Conservation (phyloP, 2,113 vertebrate genomes). For the Bubo scandiacus region DNA sequence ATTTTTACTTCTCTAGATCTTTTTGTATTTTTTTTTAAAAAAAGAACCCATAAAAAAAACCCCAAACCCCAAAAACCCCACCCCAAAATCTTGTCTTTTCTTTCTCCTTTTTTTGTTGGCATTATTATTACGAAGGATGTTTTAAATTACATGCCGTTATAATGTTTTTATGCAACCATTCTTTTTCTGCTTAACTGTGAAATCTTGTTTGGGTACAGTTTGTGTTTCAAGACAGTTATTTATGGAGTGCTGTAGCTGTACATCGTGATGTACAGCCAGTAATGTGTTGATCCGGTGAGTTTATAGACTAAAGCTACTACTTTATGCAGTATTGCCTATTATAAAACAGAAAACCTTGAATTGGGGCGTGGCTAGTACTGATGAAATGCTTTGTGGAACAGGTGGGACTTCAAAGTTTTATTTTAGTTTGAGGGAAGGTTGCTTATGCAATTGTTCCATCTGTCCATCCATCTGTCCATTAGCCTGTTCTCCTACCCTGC, state of each 20-base stretch:
- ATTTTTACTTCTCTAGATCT: conserved; percentile 17
- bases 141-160: neutral
- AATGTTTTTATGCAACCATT: conserved; percentile 26
- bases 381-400: conserved; percentile 18
- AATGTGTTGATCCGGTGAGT: neutral
- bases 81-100: neutral
- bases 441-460: conserved; percentile 57
- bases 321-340: neutral
- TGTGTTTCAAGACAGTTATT: conserved; percentile 50
- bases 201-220: conserved; percentile 46
- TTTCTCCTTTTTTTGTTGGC: neutral
- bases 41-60: neutral
- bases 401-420: conserved; percentile 32
- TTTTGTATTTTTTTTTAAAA: neutral
- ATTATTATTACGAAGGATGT: neutral
- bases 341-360: neutral
- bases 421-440: conserved; percentile 33
- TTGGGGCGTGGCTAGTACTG: neutral
- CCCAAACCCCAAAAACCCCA: neutral
- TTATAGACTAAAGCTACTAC: neutral
- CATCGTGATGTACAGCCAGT: neutral
- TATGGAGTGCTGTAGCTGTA: neutral
- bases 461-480: conserved; percentile 52
- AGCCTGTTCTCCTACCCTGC: neutral
- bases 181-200: conserved; percentile 24